Conservation (phyloP, 2,797 vertebrate species). For the Epinephelus awoara region DNA sequence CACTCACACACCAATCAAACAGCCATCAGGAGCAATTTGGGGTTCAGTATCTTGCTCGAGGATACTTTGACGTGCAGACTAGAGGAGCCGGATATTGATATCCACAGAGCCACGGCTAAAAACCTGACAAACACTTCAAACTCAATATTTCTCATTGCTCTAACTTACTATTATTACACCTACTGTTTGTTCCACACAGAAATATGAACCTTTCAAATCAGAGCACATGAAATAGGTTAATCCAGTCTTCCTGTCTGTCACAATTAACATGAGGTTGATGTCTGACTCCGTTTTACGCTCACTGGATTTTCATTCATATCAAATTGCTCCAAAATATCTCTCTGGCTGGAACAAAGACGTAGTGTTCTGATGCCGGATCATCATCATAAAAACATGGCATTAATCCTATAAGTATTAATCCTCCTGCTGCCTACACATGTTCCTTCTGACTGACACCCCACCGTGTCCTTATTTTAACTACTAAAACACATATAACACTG, state of each 20-base stretch:
- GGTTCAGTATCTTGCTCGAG: no score
- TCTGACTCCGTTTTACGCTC: constrained; percentile 41
- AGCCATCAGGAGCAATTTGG: no score
- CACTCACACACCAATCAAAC: no score
- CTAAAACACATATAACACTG: constrained; percentile 32
- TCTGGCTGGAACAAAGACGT: constrained; percentile 48
- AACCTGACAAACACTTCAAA: no score
- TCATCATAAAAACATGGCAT: constrained; percentile 38
- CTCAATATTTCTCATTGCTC: background rate
- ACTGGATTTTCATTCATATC: constrained; percentile 56
- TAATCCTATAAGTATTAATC: constrained; percentile 72
- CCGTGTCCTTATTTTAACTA: constrained; percentile 39
- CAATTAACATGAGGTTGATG: constrained; percentile 64
- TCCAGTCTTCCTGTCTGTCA: constrained; percentile 69
- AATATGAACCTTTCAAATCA: constrained; percentile 38
- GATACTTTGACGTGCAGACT: no score
- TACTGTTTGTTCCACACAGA: background rate
- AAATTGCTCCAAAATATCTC: constrained; percentile 35
- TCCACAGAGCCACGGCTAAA: no score
- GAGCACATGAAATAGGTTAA: constrained; percentile 76
- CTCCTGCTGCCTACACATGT: constrained; percentile 41
- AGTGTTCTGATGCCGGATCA: constrained; percentile 49
- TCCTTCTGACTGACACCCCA: constrained; percentile 31
- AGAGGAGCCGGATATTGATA: no score
- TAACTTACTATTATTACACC: background rate